Percentiles rank a stretch among this genome's conserved stretches.
Conservation (phyloP, 2,797 vertebrate genomes). For the Luscinia megarhynchos region DNA sequence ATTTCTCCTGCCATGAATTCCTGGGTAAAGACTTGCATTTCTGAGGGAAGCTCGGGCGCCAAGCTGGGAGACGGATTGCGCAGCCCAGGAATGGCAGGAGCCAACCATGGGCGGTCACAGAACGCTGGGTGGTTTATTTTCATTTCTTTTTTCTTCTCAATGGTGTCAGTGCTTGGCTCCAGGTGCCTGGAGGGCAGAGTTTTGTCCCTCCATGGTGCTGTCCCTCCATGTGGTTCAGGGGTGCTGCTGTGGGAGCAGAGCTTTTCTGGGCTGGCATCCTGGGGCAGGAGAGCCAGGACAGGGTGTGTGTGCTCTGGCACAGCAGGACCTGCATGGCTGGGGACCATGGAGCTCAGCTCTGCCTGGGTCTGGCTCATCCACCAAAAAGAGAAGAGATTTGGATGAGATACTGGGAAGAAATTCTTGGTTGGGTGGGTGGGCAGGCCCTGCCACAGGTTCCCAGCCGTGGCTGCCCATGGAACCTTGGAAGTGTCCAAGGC, state of each 20-base stretch:
- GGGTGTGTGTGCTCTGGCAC: not conserved
- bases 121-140: not conserved
- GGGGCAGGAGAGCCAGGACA: accelerated
- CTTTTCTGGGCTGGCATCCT: not conserved
- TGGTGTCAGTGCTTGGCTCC: not conserved
- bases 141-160: not conserved
- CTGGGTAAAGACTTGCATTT: conserved; percentile 13
- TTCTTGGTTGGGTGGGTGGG: not conserved
- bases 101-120: not conserved
- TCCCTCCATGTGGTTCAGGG: accelerated
- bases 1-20: conserved; percentile 30
- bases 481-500: not conserved
- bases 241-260: not conserved
- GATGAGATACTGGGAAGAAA: not conserved
- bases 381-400: not conserved
- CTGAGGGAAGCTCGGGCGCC: not conserved
- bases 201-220: not conserved
- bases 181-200: not conserved
- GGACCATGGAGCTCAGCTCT: accelerated
- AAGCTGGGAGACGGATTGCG: not conserved
- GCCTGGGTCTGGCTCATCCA: not conserved
- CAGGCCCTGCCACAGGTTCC: not conserved
- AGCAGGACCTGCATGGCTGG: not conserved
- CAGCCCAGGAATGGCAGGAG: not conserved
- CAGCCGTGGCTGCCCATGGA: not conserved